Evolutionary conservation across 2,113 vertebrate species (phyloP).

Genomic region (Alosa alosa): DNA sequence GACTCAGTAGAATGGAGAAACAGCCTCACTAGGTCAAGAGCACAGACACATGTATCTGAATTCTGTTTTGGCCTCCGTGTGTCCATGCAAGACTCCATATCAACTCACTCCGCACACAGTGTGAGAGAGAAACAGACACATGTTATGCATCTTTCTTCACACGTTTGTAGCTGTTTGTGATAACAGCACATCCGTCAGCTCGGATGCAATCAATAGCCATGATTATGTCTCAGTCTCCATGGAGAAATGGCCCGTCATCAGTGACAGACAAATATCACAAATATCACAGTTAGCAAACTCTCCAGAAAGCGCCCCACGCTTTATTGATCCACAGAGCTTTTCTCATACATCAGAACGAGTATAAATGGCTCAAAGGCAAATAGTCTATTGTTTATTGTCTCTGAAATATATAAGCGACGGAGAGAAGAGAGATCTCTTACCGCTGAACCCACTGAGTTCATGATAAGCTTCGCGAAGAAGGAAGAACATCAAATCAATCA

Average conservation of each 20-base stretch:
- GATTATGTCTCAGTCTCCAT: slow-evolving; percentile 94
- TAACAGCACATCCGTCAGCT: slow-evolving; percentile 96
- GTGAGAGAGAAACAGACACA: not conserved
- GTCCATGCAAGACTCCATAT: not conserved
- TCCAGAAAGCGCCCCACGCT: slow-evolving; percentile 85
- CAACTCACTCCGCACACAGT: not conserved
- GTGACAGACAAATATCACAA: slow-evolving; percentile 97
- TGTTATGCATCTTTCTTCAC: not conserved
- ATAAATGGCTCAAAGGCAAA: slow-evolving; percentile 81
- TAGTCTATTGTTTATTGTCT: slow-evolving; percentile 75
- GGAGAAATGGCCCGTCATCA: slow-evolving; percentile 93
- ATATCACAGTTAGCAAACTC: slow-evolving; percentile 79
- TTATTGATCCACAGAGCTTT: slow-evolving; percentile 97
- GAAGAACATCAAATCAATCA: slow-evolving; percentile 79
- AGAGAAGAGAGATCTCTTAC: slow-evolving; percentile 11
- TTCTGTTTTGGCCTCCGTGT: not conserved
- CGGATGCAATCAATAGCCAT: slow-evolving; percentile 98
- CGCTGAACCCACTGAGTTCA: slow-evolving; percentile 44
- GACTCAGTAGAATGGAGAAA: not conserved
- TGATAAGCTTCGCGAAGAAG: slow-evolving; percentile 89
- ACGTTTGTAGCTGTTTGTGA: slow-evolving; percentile 59
- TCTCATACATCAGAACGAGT: slow-evolving; percentile 97
- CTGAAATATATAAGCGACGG: not conserved
- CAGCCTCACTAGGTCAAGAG: not conserved
- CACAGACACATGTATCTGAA: not conserved